phyloP scores from a whole-genome alignment of 2,113 vertebrate genomes.

The Dicaeum eximium region DNA sequence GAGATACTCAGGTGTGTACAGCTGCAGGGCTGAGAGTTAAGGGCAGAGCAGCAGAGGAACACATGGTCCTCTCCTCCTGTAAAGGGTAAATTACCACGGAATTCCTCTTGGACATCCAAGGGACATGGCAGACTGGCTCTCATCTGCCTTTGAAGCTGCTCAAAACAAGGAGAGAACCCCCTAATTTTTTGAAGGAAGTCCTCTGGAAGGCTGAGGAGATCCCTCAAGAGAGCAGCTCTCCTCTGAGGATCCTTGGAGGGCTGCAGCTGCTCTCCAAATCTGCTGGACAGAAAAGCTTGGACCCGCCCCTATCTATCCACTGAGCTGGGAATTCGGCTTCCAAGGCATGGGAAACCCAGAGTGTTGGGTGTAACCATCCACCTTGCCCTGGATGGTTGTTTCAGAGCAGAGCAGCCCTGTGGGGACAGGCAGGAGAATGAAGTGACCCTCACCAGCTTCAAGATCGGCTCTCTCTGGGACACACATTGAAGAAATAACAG shows the following conservation, averaged over 20 bases:
- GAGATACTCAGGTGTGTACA: neutral
- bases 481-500: neutral
- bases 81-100: neutral
- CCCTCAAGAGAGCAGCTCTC: neutral
- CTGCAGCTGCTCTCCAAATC: neutral
- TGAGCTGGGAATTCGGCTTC: neutral
- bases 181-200: neutral
- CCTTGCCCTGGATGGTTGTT: neutral
- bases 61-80: neutral
- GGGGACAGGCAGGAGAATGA: neutral
- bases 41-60: accelerated
- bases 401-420: neutral
- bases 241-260: neutral
- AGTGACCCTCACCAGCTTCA: neutral
- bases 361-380: accelerated
- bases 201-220: neutral
- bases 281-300: neutral
- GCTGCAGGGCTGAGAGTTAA: neutral
- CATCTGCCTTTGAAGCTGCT: neutral
- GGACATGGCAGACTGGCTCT: neutral
- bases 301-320: too few relatives aligned
- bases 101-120: neutral
- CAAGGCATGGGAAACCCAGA: neutral
- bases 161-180: neutral
- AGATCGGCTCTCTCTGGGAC: neutral